Evolutionary conservation across 2,113 vertebrate species (phyloP), one percentile per base, ranked within the genome.

Genomic region (Mastomys natalensis): DNA sequence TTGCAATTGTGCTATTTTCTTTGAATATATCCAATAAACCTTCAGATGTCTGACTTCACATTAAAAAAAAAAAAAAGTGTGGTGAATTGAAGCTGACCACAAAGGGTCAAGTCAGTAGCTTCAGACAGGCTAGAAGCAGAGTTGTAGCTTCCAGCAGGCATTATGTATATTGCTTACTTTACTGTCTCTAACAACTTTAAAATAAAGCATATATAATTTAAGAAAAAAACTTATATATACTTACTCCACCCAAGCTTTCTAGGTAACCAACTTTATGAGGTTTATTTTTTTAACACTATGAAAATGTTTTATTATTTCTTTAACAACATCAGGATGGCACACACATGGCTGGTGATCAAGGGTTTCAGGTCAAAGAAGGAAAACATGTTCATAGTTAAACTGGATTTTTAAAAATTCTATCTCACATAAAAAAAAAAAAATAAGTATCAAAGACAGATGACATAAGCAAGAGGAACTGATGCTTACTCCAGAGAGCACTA

Each of bases 321-420:
- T 24, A 78, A 31, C n/a, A 84, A 90, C 68, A 94, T 73, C 43
- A 29, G 95, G 73, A 97, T 55, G 53, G 95, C 86, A 66, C 53
- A 95, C 37, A 96, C 95, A 70, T 94, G 96, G 97, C 95, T 98
- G 73, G 29, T 97, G 7, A 96, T 97, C 87, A 97, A 97, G 91
- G 43, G 40, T 64, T 10, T 93, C 78, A 90, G 6, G 45, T 93
- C 95, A 91, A 85, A 4, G 73, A 97, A 93, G 7, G 89, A 89
- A 76, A 89, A n/a, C 40, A 95, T 89, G n/a, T 96, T 53, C 24
- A 91, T 7, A 19, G 48, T 87, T 40, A 11, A 93, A 51, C 55
- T 74, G 9, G 80, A 11, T 82, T 81, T 45, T 11, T 60, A 21
- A 60, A 60, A 3, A 37, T 70, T 51, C 43, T 22, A 5, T 68